Conservation (phyloP, 2,797 vertebrate genomes). For the Podarcis siculus region DNA sequence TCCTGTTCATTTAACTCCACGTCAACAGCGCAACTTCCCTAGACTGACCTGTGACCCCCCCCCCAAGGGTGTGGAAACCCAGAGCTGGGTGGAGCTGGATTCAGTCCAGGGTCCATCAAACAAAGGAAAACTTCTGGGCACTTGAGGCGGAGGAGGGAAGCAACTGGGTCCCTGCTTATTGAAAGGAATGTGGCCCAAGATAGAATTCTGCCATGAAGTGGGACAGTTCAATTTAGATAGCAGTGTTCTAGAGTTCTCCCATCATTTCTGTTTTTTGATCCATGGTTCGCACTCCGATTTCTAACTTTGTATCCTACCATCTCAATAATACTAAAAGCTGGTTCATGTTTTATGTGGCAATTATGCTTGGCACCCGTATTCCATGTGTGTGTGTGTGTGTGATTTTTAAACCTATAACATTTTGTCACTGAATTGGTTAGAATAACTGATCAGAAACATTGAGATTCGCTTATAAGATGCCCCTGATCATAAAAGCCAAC, state of each 20-base stretch:
- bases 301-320: neutral
- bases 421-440: too few relatives aligned
- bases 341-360: too few relatives aligned
- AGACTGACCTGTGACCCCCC: constrained; percentile 53
- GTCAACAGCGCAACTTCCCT: constrained; percentile 61
- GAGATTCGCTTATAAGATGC: too few relatives aligned
- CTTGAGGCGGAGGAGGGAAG: constrained; percentile 30
- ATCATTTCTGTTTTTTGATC: neutral
- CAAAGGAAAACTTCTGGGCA: constrained; percentile 43
- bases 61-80: constrained; percentile 67
- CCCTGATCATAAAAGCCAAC: too few relatives aligned
- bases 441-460: too few relatives aligned
- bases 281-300: neutral
- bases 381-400: too few relatives aligned
- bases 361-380: neutral
- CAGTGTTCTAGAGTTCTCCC: neutral
- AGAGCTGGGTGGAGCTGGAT: constrained; percentile 65
- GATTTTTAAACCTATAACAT: neutral
- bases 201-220: neutral
- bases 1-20: constrained; percentile 73
- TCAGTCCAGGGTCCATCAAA: constrained; percentile 50
- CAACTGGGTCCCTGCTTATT: constrained; percentile 30
- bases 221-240: neutral
- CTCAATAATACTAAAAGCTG: neutral
- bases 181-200: constrained; percentile 25